Evolutionary conservation across 1,140 invertebrate genomes (phyloP).

Genomic region (Lysiphlebus fabarum): DNA sequence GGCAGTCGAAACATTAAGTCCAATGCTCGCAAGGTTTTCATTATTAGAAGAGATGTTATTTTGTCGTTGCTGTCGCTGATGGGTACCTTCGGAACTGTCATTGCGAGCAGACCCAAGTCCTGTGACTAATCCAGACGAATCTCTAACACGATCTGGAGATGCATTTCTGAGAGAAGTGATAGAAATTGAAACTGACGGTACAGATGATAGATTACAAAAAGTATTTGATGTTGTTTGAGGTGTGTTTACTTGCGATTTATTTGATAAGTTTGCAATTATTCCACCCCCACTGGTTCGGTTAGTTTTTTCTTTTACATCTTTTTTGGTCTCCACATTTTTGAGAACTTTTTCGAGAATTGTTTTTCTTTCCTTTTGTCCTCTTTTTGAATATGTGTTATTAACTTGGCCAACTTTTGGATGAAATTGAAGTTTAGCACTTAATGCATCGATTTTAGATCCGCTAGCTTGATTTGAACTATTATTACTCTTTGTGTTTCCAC

Average conservation of each 20-base stretch:
- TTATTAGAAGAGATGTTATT: constrained; percentile 13
- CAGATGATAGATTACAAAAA: constrained; percentile 4
- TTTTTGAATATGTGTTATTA: constrained; percentile 48
- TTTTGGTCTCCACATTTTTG: constrained; percentile 30
- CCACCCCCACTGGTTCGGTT: not conserved
- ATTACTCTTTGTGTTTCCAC: constrained; percentile 10
- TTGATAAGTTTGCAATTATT: not conserved
- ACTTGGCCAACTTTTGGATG: constrained; percentile 50
- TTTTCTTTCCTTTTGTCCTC: constrained; percentile 40
- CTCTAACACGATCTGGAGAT: constrained; percentile 10
- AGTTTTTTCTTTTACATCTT: constrained; percentile 8
- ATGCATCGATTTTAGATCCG: constrained; percentile 50
- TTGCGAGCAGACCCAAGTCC: not conserved
- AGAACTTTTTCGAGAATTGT: constrained; percentile 27
- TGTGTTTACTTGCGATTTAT: not conserved
- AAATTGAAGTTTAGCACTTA: constrained; percentile 50
- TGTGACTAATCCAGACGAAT: not conserved
- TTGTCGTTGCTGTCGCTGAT: not conserved
- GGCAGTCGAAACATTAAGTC: constrained; percentile 30
- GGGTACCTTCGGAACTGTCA: constrained; percentile 10
- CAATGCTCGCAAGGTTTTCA: constrained; percentile 30
- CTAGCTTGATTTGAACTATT: constrained; percentile 21
- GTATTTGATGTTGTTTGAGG: not conserved
- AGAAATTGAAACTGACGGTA: constrained; percentile 10
- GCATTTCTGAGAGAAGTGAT: constrained; percentile 10